Conservation (phyloP, 2,113 vertebrate species). For the Lampris megalopsis region DNA sequence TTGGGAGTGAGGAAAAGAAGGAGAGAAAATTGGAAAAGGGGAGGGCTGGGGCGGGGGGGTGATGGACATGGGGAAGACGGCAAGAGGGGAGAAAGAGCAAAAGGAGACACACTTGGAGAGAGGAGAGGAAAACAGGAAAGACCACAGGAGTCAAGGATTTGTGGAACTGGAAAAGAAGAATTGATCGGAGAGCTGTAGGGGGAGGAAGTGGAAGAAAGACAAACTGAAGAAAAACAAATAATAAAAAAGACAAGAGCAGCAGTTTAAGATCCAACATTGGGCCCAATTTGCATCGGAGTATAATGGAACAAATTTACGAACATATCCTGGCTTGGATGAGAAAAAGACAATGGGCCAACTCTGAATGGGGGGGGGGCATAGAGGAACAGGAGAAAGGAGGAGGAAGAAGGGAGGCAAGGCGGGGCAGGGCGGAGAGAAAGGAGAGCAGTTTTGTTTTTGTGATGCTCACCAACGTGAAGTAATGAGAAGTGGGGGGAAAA, state of each 20-base stretch:
- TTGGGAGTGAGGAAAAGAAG: slow-evolving; percentile 45
- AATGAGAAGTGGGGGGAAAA: slow-evolving; percentile 72
- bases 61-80: slow-evolving; percentile 41
- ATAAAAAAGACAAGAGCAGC: no score
- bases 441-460: slow-evolving; percentile 68
- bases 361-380: neutral
- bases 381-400: neutral
- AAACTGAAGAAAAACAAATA: slow-evolving; percentile 4
- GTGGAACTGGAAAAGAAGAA: slow-evolving; percentile 3
- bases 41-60: slow-evolving; percentile 13
- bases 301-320: neutral
- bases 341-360: neutral
- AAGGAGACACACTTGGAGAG: slow-evolving; percentile 10
- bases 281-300: no score
- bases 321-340: neutral
- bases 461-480: slow-evolving; percentile 71
- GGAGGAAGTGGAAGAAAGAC: neutral
- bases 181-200: neutral
- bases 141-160: neutral
- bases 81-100: slow-evolving; percentile 43
- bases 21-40: slow-evolving; percentile 44
- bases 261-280: no score
- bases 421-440: slow-evolving; percentile 40
- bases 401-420: neutral
- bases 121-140: slow-evolving; percentile 1